Base-by-base conservation (phyloP, 2,888 invertebrate species). In the Nebria brevicollis region DNA sequence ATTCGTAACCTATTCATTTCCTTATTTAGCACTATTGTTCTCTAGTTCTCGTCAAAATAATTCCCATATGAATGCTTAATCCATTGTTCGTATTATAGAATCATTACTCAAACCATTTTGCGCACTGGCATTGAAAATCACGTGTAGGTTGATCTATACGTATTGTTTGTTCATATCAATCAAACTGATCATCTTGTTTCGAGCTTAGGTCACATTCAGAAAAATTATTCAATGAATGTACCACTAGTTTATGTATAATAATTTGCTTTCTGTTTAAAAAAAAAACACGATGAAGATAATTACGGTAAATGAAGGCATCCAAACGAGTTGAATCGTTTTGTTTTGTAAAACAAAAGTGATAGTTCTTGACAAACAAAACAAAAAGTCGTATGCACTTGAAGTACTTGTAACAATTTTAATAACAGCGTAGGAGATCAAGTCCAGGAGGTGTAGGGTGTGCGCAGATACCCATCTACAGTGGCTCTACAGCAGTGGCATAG, bases 361-460 rank as follows among this genome's bases (percentile, higher is more conserved):
- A 77, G 72, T 70, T 54, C 54, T 54, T 79, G 74, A 66, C 7
- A 73, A 79, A 78, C 66, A 72, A 78, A 70, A 70, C 74, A 73
- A 80, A 68, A 25, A 54, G 75, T 68, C n/a, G 65, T 20, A 64
- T 34, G 72, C 70, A 73, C 72, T 76, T 76, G 76, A 15, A 66
- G 25, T 15, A 66, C 75, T 75, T 77, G 75, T 80, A 80, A 80
- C 75, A 80, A 80, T 80, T 80, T 75, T 75, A 80, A 80, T 80
- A 80, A 80, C 80, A 80, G 80, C 72, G 80, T 80, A 80, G 80
- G 80, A 70, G 65, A 80, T 68, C 75, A 75, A 70, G 75, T 80
- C 20, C n/a, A 41, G 26, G 64, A 54, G 43, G 65, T 66, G 26
- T 42, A 79, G 79, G 68, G 79, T 79, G 74, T 54, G 54, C 54